A percentile compares a stretch with the other conserved stretches of the same genome.
Evolutionary conservation across 2,797 vertebrate species (phyloP).

Genomic region (Pogoniulus pusillus): DNA sequence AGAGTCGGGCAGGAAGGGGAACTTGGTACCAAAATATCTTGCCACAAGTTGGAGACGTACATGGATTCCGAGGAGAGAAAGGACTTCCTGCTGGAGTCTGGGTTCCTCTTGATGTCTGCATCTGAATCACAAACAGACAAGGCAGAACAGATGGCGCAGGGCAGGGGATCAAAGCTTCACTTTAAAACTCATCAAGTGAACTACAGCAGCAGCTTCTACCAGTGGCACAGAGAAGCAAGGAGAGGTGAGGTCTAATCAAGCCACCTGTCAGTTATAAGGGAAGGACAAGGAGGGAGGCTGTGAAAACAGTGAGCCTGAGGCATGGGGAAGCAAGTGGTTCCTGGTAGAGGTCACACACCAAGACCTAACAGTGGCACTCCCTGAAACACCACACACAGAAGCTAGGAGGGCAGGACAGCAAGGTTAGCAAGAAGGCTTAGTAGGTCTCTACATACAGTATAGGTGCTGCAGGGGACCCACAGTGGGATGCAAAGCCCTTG

Average conservation of each 20-base stretch:
- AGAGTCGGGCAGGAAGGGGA: background rate
- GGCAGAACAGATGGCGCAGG: background rate
- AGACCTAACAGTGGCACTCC: background rate
- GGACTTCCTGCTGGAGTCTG: conserved; percentile 78
- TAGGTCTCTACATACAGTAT: background rate
- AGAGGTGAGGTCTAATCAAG: background rate
- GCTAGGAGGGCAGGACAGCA: background rate
- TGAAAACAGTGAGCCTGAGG: background rate
- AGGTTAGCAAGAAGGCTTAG: conserved; percentile 34
- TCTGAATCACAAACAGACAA: conserved; percentile 71
- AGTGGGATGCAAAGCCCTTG: background rate
- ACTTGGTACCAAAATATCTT: background rate
- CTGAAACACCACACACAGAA: background rate
- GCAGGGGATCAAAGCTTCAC: background rate
- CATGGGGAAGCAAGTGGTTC: background rate
- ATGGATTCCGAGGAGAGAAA: conserved; percentile 87
- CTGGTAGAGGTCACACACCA: background rate
- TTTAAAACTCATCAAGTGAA: conserved; percentile 17
- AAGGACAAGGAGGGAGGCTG: background rate
- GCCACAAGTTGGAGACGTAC: conserved; percentile 72
- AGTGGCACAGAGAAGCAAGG: background rate
- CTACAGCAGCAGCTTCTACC: conserved; percentile 26
- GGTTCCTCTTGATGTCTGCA: conserved; percentile 87
- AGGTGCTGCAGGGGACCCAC: background rate
- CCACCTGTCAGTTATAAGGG: background rate